These are phyloP conservation scores for Thera britannica DNA, from an alignment of 2,888 invertebrate species.

Conservation along the genomic window DNA sequence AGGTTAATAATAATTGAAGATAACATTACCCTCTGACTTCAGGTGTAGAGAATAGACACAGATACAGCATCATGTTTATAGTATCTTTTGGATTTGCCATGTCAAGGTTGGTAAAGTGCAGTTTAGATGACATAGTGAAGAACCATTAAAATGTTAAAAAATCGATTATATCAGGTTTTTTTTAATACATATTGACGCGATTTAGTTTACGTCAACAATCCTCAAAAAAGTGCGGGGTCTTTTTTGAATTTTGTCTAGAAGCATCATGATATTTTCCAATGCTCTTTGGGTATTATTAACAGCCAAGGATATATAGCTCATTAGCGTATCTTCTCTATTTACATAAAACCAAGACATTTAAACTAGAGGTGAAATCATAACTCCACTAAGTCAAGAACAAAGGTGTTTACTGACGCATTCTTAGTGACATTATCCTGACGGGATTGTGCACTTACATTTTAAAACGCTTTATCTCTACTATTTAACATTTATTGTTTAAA, in stretches of 20 bases:
- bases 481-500: slow-evolving; percentile 71
- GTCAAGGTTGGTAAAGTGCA: background rate
- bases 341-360: no score
- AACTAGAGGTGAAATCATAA: no score
- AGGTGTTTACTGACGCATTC: slow-evolving; percentile 29
- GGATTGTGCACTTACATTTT: slow-evolving; percentile 62
- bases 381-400: slow-evolving; percentile 12
- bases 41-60: background rate
- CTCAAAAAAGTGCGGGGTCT: no score
- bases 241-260: no score
- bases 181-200: no score
- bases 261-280: background rate
- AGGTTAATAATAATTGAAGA: slow-evolving; percentile 6
- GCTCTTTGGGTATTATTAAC: background rate
- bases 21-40: slow-evolving; percentile 8
- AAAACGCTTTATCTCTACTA: slow-evolving; percentile 66
- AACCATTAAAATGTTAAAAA: no score
- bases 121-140: no score
- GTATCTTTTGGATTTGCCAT: background rate
- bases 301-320: background rate
- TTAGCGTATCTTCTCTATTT: background rate
- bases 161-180: no score
- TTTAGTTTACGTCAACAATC: no score
- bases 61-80: background rate
- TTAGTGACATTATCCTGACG: slow-evolving; percentile 33